Evolutionary conservation across 2,113 vertebrate species (phyloP).

Genomic region (Dolichallabes microphthalmus): DNA sequence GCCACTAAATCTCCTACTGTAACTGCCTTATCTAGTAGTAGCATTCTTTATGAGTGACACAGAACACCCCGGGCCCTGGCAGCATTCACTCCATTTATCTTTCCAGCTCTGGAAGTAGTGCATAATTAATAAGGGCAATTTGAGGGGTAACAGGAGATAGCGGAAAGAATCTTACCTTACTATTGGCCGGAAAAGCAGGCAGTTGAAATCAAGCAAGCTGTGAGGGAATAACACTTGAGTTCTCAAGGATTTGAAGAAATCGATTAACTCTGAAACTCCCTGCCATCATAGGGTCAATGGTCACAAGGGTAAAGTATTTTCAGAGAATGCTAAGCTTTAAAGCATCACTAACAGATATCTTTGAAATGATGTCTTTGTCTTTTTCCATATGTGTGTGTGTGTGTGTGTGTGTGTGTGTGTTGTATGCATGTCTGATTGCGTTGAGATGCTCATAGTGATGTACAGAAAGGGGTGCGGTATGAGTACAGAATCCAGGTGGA

Average conservation of each 20-base stretch:
- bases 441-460: conserved; percentile 72
- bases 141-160: conserved; percentile 51
- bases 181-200: conserved; percentile 37
- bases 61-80: background rate
- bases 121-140: conserved; percentile 65
- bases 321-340: background rate
- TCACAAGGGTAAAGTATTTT: conserved; percentile 12
- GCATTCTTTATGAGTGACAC: conserved; percentile 18
- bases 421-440: conserved; percentile 13
- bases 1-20: background rate
- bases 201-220: conserved; percentile 48
- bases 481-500: conserved; percentile 83
- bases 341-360: background rate
- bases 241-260: conserved; percentile 21
- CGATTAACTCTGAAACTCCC: conserved; percentile 25
- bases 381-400: background rate
- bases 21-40: background rate
- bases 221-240: background rate
- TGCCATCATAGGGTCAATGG: conserved; percentile 18
- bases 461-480: conserved; percentile 77
- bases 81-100: conserved; percentile 25
- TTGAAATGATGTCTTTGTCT: background rate
- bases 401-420: conserved; percentile 3
- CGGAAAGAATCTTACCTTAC: conserved; percentile 39
- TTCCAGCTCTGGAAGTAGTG: conserved; percentile 49